Base-by-base conservation (phyloP, 2,888 invertebrate genomes). In the Artemia sp. region DNA sequence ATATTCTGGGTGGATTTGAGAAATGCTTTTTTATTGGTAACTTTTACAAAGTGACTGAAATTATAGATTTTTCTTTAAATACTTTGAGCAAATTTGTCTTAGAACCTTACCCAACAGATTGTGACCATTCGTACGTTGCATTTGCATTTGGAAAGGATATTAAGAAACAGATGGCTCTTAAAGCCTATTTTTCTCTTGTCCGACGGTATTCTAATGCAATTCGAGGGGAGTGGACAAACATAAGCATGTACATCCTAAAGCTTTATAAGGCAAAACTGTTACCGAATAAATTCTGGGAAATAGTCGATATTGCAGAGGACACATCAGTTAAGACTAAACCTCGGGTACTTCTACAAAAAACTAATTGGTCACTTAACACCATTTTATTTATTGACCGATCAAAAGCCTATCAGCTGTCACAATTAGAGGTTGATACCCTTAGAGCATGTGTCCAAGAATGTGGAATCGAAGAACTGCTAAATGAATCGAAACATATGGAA, bases 31-130 rank as follows among this genome's bases (percentile, higher is more conserved):
- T 86, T 72, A 87, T 92, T 71, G 85, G 90, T 71, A 87, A 90
- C 1, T 86, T 86, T 75, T 89, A 84, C 77, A 85, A 81, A 75
- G 86, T 90, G 81, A 86, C 86, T 74, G 86, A 86, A 75, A 90
- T 95, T 68, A 85, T 97, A 75, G 97, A 98, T 80, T 93, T 93
- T 73, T 81, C 98, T 38, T 84, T 95, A 71, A 86, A 95, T 14
- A 91, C 93, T 9, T 82, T 98, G 14, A 92, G 92, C 82, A 98
- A 97, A 80, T 97, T 96, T 76, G 93, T 94, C 0, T 87, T 90
- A 0, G 82, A 96, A 67, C 79, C 87, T 72, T 66, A 70, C 70
- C 69, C 68, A 72, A 68, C 70, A 70, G 66, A 71, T 69, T 19
- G 19, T 19, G 19, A 19, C 19, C 38, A 67, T 12, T 58, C 66